Conservation (phyloP, 2,888 invertebrate species). For the Phytoseiulus persimilis region DNA sequence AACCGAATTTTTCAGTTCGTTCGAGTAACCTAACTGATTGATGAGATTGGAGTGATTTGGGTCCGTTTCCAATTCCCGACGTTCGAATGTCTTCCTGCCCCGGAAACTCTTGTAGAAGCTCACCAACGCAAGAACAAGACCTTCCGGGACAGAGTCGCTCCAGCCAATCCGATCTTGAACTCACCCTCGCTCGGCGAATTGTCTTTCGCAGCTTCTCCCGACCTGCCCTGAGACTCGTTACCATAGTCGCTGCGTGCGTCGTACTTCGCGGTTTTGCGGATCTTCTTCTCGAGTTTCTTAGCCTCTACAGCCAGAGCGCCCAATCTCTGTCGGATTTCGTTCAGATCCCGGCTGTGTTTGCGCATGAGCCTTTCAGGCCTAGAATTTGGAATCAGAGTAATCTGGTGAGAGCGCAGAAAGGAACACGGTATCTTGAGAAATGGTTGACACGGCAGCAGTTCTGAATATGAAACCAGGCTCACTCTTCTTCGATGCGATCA, state of each 20-base stretch:
- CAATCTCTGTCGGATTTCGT: not conserved
- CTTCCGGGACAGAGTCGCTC: not conserved
- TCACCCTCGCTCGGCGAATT: not conserved
- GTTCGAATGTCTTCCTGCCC: not conserved
- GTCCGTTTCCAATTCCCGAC: not conserved
- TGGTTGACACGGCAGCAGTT: not conserved
- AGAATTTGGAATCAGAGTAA: not conserved
- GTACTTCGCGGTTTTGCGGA: not conserved
- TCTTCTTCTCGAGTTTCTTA: not conserved
- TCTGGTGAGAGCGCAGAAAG: not conserved
- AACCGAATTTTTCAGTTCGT: not conserved
- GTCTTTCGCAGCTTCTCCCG: not conserved
- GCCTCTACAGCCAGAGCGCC: not conserved
- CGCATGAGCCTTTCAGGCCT: not conserved
- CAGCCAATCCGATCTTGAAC: not conserved
- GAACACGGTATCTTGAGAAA: not conserved
- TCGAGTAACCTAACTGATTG: not conserved
- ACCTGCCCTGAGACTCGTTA: not conserved
- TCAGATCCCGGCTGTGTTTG: not conserved
- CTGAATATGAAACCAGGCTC: not conserved
- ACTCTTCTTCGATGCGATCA: not conserved
- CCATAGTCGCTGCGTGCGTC: not conserved
- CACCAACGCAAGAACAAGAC: not conserved
- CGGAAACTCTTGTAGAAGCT: not conserved
- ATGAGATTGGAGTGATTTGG: not conserved